Evolutionary conservation across 2,113 vertebrate species (phyloP).

Genomic region (chimpanzee (Pan troglodytes)): NHGRI_mPanTro3-v2.1_pri NC_072420.2:40912001-40912500

Average conservation of each 20-base stretch:
- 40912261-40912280: neutral
- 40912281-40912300: neutral
- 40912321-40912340: fast-evolving
- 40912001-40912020: neutral
- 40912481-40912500: neutral
- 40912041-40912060: neutral
- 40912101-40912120: too few species aligned
- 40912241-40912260: neutral
- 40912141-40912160: neutral
- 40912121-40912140: neutral
- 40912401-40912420: neutral
- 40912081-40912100: too few species aligned
- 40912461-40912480: neutral
- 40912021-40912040: neutral
- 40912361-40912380: neutral
- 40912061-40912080: neutral
- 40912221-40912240: neutral
- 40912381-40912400: neutral
- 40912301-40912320: neutral
- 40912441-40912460: neutral
- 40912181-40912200: neutral
- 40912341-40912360: too few species aligned
- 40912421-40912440: neutral
- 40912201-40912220: neutral
- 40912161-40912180: neutral